Percentiles rank a stretch among this genome's conserved stretches.
These are phyloP conservation scores for Melanophora roralis DNA, from an alignment of 2,888 invertebrate genomes.

Conservation along the genomic window DNA sequence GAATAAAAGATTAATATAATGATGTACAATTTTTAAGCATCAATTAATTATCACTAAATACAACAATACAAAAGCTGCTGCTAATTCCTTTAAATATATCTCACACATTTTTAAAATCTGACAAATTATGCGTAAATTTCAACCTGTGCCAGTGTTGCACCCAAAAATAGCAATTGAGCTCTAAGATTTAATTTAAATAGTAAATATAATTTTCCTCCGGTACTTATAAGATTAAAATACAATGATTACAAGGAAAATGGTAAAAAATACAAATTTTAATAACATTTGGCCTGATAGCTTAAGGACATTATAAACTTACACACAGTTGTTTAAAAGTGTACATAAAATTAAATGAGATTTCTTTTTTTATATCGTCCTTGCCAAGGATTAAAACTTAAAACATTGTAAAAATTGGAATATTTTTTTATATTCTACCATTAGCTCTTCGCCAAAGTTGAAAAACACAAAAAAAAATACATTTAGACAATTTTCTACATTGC, in stretches of 20 bases:
- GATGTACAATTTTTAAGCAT: too few species aligned
- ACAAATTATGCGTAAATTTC: too few species aligned
- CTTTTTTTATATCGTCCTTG: constrained; percentile 2
- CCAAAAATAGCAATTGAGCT: too few species aligned
- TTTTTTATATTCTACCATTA: not conserved
- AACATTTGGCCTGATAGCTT: constrained; percentile 45
- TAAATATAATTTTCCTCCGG: too few species aligned
- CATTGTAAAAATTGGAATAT: constrained; percentile 10
- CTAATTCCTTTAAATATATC: too few species aligned
- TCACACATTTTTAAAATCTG: too few species aligned
- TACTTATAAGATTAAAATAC: not conserved
- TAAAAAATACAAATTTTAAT: constrained; percentile 28
- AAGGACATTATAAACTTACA: constrained; percentile 17
- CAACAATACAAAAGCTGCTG: too few species aligned
- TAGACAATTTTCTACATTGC: not conserved
- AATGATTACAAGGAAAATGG: not conserved
- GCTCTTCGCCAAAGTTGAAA: not conserved
- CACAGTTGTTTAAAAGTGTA: not conserved
- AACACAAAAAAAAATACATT: constrained; percentile 3
- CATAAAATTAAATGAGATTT: constrained; percentile 36
- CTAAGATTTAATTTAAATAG: too few species aligned
- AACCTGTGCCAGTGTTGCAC: too few species aligned
- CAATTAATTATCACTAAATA: too few species aligned
- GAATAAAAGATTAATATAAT: too few species aligned
- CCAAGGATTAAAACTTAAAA: constrained; percentile 18